Evolutionary conservation across 2,797 vertebrate species (phyloP).

Genomic region (Poeciliopsis turneri): DNA sequence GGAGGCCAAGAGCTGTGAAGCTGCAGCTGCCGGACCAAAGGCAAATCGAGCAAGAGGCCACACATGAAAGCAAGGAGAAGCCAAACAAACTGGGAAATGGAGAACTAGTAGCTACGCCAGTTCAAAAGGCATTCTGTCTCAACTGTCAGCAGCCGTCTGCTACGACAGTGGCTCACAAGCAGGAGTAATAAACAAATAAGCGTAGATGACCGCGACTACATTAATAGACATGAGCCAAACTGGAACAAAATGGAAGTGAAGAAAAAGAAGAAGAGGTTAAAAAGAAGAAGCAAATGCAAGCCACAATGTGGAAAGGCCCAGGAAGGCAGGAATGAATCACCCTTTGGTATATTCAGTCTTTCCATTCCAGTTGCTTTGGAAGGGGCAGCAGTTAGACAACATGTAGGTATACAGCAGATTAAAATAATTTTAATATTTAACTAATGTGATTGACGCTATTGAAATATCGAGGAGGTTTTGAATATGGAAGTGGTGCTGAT

Average conservation of each 20-base stretch:
- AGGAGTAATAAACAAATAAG: conserved; percentile 58
- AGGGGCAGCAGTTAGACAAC: conserved; percentile 16
- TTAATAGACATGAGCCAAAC: conserved; percentile 43
- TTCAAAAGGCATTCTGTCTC: conserved; percentile 45
- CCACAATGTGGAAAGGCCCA: conserved; percentile 61
- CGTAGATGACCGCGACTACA: conserved; percentile 27
- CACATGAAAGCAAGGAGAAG: conserved; percentile 36
- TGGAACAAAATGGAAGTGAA: conserved; percentile 57
- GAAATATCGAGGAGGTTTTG: conserved; percentile 19
- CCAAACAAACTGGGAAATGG: conserved; percentile 24
- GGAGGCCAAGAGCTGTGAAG: conserved; percentile 73
- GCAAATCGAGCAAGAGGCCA: conserved; percentile 60
- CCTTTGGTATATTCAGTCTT: conserved; percentile 62
- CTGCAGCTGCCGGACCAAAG: conserved; percentile 76
- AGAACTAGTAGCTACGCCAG: conserved; percentile 25
- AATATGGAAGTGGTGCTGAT: conserved; percentile 56
- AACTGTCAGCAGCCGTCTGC: conserved; percentile 42
- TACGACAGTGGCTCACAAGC: conserved; percentile 38
- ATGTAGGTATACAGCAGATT: conserved; percentile 25
- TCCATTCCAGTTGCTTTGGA: conserved; percentile 56
- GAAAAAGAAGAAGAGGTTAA: conserved; percentile 69
- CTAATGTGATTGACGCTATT: background rate
- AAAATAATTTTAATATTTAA: background rate
- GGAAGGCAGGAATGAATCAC: conserved; percentile 73
- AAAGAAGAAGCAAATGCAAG: conserved; percentile 65